Percentiles rank a stretch among this genome's conserved stretches.
Evolutionary conservation across 2,797 vertebrate species (phyloP).

Genomic region (Craterocephalus amniculus): DNA sequence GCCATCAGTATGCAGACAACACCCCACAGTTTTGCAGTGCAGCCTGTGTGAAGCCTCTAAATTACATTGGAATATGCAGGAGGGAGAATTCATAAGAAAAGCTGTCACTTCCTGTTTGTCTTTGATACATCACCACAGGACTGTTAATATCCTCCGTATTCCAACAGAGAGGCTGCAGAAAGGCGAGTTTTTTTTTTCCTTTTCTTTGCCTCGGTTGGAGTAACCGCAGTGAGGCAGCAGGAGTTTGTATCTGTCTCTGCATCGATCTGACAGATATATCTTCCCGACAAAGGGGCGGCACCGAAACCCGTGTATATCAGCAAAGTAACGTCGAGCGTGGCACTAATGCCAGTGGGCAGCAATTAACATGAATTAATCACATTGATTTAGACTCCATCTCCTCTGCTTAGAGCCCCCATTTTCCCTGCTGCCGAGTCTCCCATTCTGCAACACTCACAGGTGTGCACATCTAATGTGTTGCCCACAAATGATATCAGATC

Average conservation of each 20-base stretch:
- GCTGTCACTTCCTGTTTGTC: slow-evolving; percentile 69
- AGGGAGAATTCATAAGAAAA: slow-evolving; percentile 64
- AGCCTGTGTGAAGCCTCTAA: slow-evolving; percentile 60
- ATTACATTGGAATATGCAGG: slow-evolving; percentile 68
- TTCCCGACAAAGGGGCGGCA: slow-evolving; percentile 45
- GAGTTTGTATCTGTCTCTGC: slow-evolving; percentile 61
- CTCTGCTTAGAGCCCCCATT: slow-evolving; percentile 43
- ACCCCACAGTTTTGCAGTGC: slow-evolving; percentile 62
- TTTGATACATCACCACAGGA: slow-evolving; percentile 64
- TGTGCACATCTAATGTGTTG: slow-evolving; percentile 15
- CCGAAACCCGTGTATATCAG: slow-evolving; percentile 66
- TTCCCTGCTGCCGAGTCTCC: slow-evolving; percentile 26
- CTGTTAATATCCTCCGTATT: slow-evolving; percentile 63
- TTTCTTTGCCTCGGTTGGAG: slow-evolving; percentile 24
- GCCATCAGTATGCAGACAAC: slow-evolving; percentile 72
- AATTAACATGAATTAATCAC: slow-evolving; percentile 77
- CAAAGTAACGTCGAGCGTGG: slow-evolving; percentile 60
- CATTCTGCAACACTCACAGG: background rate
- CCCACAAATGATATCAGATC: slow-evolving; percentile 21
- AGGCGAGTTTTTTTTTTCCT: background rate
- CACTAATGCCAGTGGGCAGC: slow-evolving; percentile 69
- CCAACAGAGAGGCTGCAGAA: slow-evolving; percentile 17
- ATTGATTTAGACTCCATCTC: slow-evolving; percentile 68
- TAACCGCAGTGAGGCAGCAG: slow-evolving; percentile 56
- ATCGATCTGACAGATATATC: slow-evolving; percentile 71